Conservation (phyloP, 2,113 vertebrate genomes). For the Epinephelus lanceolatus region DNA sequence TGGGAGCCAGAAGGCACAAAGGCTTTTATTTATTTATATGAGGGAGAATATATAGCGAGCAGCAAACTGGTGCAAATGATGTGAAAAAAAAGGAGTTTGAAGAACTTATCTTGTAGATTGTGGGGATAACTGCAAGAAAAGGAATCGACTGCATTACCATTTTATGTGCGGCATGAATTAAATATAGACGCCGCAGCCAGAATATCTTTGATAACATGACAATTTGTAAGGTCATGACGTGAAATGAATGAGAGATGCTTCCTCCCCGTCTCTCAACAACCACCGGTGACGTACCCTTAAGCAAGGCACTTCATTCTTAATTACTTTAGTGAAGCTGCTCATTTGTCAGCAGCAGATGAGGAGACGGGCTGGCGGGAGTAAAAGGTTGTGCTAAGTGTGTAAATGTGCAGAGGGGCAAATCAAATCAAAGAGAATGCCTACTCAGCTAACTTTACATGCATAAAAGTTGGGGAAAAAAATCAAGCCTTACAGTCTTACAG, state of each 20-base stretch:
- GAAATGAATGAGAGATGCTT: constrained; percentile 61
- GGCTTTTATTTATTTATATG: constrained; percentile 79
- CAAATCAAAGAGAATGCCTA: constrained; percentile 57
- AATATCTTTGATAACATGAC: constrained; percentile 68
- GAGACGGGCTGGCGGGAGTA: constrained; percentile 42
- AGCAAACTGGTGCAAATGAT: constrained; percentile 76
- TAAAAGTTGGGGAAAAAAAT: not conserved
- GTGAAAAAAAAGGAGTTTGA: constrained; percentile 52
- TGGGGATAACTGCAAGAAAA: constrained; percentile 54
- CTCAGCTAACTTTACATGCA: constrained; percentile 56
- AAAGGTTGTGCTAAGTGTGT: constrained; percentile 56
- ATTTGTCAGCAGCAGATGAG: constrained; percentile 64
- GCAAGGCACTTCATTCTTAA: constrained; percentile 71
- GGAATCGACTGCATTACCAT: constrained; percentile 61
- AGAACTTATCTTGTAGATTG: constrained; percentile 59
- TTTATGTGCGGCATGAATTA: constrained; percentile 74
- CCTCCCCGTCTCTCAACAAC: constrained; percentile 45
- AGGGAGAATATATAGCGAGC: constrained; percentile 67
- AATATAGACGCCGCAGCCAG: constrained; percentile 59
- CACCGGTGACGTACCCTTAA: constrained; percentile 55
- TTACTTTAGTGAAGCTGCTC: constrained; percentile 60
- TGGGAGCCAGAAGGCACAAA: constrained; percentile 76
- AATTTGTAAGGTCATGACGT: constrained; percentile 63
- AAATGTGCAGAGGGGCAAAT: constrained; percentile 40
- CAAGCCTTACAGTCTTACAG: constrained; percentile 40